These are phyloP conservation scores for Xenops minutus DNA, from an alignment of 2,797 vertebrate genomes.

Conservation along the genomic window DNA sequence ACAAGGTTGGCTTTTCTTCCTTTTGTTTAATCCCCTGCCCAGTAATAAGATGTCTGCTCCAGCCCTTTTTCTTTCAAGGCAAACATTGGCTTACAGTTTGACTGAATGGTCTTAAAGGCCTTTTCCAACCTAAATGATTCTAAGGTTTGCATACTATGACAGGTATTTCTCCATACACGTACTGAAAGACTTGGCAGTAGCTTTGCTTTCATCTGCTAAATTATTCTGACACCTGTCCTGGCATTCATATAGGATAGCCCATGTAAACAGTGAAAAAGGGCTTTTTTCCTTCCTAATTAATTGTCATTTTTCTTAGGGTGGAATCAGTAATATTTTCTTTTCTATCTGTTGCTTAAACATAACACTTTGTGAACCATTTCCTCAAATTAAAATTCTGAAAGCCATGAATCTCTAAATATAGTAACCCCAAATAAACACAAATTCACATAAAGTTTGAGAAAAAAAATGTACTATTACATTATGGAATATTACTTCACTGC, in stretches of 20 bases:
- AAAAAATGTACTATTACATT: not conserved
- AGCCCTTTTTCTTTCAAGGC: not conserved
- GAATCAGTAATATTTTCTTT: not conserved
- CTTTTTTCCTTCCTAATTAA: not conserved
- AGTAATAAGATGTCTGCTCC: not conserved
- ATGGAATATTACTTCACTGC: not conserved
- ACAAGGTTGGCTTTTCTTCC: not conserved
- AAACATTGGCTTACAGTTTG: not conserved
- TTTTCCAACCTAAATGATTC: not conserved
- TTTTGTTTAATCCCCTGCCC: not conserved
- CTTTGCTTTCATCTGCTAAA: not conserved
- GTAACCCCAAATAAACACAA: not conserved
- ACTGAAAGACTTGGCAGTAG: not conserved
- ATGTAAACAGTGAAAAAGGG: not conserved
- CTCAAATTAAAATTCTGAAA: not conserved
- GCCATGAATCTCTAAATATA: not conserved
- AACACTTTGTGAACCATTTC: not conserved
- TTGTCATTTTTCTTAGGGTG: not conserved
- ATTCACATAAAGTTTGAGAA: not conserved
- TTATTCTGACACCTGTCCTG: not conserved
- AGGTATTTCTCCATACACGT: not conserved
- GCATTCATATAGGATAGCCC: not conserved
- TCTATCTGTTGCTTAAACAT: not conserved
- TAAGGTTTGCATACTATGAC: not conserved
- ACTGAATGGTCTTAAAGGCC: not conserved